Conservation (phyloP, 2,113 vertebrate species). For the Chrysochloris asiatica region DNA sequence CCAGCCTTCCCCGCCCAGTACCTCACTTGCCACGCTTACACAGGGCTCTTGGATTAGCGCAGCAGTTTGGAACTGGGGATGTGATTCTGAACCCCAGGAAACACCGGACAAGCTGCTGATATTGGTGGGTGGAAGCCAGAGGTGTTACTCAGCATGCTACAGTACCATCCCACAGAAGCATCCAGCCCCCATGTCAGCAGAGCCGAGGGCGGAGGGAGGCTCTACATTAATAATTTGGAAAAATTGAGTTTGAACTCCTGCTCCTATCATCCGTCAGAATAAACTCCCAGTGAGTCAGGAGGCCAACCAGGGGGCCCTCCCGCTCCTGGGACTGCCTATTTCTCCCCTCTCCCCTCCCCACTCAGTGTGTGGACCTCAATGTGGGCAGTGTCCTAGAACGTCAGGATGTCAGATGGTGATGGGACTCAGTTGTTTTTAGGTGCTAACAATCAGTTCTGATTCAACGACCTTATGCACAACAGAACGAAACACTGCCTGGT, state of each 20-base stretch:
- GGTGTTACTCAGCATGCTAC: not conserved
- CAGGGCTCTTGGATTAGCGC: too few species aligned
- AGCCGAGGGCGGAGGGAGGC: not conserved
- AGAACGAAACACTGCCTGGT: too few species aligned
- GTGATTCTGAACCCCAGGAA: too few species aligned
- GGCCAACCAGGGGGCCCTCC: not conserved
- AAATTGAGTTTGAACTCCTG: not conserved
- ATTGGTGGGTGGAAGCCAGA: too few species aligned
- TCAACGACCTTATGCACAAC: too few species aligned
- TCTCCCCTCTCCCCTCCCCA: not conserved
- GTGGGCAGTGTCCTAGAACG: not conserved
- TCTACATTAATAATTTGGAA: not conserved
- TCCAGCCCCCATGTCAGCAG: not conserved
- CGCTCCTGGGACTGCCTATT: not conserved
- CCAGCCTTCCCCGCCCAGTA: not conserved
- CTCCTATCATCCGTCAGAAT: not conserved
- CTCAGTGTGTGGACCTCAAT: not conserved
- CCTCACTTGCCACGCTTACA: too few species aligned
- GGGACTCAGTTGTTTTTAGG: not conserved
- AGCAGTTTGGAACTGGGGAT: too few species aligned
- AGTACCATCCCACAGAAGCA: not conserved
- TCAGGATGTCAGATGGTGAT: not conserved
- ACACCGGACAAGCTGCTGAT: not conserved
- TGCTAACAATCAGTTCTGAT: too few species aligned
- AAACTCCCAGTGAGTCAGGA: not conserved